These are phyloP conservation scores for Amaurobius ferox DNA, from an alignment of 2,888 invertebrate species.

Conservation along the genomic window DNA sequence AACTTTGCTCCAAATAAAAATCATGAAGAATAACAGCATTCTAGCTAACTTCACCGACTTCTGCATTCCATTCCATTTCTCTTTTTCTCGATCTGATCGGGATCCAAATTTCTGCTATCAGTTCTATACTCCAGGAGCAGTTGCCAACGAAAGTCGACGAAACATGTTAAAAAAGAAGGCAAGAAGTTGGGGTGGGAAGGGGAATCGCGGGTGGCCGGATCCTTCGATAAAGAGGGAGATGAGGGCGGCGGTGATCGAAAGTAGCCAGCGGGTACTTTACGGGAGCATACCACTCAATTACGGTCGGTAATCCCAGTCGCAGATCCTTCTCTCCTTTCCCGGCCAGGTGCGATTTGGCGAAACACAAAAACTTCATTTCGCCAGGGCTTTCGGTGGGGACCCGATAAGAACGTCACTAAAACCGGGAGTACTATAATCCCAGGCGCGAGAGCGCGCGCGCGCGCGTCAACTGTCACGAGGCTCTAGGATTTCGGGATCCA, in stretches of 20 bases:
- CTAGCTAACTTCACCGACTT: neutral
- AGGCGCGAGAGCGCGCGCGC: constrained; percentile 47
- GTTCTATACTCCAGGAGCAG: neutral
- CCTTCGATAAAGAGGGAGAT: constrained; percentile 1
- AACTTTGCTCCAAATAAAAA: no score
- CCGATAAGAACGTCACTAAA: constrained; percentile 48
- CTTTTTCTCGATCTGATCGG: neutral
- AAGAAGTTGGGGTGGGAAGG: neutral
- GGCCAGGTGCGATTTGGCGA: constrained; percentile 34
- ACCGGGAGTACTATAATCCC: constrained; percentile 30
- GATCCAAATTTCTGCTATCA: neutral
- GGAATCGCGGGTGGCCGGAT: neutral
- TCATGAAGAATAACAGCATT: no score
- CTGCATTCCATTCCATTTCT: neutral
- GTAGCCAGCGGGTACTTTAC: constrained; percentile 30
- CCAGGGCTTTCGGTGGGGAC: constrained; percentile 45
- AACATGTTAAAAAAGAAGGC: neutral
- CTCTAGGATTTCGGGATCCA: constrained; percentile 18
- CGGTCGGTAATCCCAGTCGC: constrained; percentile 56
- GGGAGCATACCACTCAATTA: constrained; percentile 57
- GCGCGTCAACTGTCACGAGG: constrained; percentile 72
- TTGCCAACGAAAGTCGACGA: neutral
- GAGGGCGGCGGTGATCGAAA: constrained; percentile 14
- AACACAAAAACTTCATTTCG: constrained; percentile 69
- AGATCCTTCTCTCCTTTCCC: constrained; percentile 7